Evolutionary conservation across 2,797 vertebrate genomes (phyloP).

Genomic region (Micromesistius poutassou): DNA sequence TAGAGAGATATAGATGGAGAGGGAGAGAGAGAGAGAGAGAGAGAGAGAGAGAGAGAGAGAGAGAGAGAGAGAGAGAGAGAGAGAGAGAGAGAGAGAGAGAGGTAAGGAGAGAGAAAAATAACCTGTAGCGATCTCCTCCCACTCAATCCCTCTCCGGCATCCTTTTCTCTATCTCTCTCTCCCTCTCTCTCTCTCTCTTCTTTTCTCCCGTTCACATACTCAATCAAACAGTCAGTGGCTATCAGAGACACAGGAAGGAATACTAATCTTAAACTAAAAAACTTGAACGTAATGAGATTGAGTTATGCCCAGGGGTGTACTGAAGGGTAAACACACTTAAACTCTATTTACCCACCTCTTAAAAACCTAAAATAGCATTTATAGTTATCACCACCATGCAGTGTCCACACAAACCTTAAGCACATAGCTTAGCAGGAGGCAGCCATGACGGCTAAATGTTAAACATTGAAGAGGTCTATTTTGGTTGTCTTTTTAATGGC

Average conservation of each 20-base stretch:
- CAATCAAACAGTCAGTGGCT: constrained; percentile 17
- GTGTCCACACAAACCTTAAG: not conserved
- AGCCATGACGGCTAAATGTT: not conserved
- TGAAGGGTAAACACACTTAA: not conserved
- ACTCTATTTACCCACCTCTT: not conserved
- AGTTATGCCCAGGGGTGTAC: not conserved
- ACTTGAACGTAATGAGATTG: not conserved
- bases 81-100: constrained; percentile 2
- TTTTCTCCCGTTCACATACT: constrained; percentile 4
- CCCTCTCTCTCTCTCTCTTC: constrained; percentile 3
- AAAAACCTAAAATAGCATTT: not conserved
- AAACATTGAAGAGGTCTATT: not conserved
- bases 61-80: constrained; percentile 2
- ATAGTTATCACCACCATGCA: not conserved
- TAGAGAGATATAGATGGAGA: constrained; percentile 3
- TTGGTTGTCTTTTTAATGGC: not conserved
- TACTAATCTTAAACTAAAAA: constrained; percentile 1
- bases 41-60: not conserved
- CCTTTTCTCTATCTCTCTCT: constrained; percentile 17
- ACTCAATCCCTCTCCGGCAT: constrained; percentile 21
- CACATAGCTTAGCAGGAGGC: not conserved
- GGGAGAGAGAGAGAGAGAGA: constrained; percentile 2
- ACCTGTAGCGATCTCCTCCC: constrained; percentile 31
- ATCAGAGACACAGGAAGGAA: constrained; percentile 7
- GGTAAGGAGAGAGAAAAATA: constrained; percentile 20